Evolutionary conservation across 2,113 vertebrate species (phyloP), one percentile per base, ranked within the genome.

Genomic region (Corythoichthys intestinalis): DNA sequence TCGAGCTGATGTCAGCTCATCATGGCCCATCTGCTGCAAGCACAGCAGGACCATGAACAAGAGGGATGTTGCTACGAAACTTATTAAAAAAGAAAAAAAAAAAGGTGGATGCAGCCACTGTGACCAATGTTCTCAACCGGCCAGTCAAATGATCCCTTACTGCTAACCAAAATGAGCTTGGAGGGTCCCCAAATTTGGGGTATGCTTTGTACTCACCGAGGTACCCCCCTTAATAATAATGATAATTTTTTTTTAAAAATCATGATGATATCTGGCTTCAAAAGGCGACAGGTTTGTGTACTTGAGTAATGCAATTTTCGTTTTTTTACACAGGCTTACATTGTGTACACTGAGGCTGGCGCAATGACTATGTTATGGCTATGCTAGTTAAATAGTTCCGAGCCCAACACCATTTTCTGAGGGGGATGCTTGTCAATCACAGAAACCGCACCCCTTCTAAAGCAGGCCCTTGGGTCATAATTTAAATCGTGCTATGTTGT

Each of bases 1-100:
- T 47, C n/a, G 11, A 47, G 61, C 61, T 63, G 61, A 63, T 63
- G 61, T 63, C 61, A 63, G 61, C 61, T 47, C 61, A 63, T 63
- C 61, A 28, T 63, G 20, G 61, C 20, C 44, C 61, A 63, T 63
- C 61, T 63, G 61, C 61, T 63, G 61, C 61, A 63, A 12, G 61
- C 61, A 63, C 61, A 63, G 61, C 61, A 63, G 61, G 41, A n/a
- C n/a, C 41, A 13, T 47, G 61, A 47, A 47, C 20, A 34, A 47
- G 61, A 63, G 10, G 61, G 61, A 63, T 63, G 61, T 63, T 34
- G 61, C 17, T 20, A 46, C 15, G 39, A 39, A 62, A 46, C 61
- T 0, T 47, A 63, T 46, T 8, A 39, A n/a, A 12, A 53, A 34
- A 11, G 2, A 28, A 56, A 20, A 20, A 28, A 54, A 57, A 57